Conservation (phyloP, 2,797 vertebrate species). For the Pristis pectinata region DNA sequence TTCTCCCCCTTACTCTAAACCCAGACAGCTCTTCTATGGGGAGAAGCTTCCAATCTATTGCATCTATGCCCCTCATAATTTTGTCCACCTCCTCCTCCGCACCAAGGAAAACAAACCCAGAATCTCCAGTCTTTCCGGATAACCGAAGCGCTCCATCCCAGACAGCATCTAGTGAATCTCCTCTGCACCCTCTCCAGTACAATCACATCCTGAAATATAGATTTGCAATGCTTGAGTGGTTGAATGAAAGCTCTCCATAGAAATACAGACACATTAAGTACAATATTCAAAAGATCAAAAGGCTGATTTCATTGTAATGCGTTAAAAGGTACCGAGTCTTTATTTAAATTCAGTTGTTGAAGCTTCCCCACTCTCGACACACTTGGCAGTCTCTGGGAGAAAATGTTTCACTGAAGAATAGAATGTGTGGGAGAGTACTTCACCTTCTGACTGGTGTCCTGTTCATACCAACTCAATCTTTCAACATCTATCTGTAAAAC, state of each 20-base stretch:
- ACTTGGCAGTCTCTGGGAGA: neutral
- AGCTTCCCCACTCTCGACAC: neutral
- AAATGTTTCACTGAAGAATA: neutral
- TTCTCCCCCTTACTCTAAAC: too few relatives aligned
- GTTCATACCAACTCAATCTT: neutral
- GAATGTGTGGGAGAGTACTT: neutral
- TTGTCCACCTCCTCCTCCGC: too few relatives aligned
- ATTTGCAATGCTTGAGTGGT: neutral
- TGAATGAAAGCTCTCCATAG: neutral
- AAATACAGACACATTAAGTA: neutral
- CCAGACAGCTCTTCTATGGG: too few relatives aligned
- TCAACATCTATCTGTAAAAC: neutral
- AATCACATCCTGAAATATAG: too few relatives aligned
- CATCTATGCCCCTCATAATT: too few relatives aligned
- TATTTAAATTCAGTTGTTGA: neutral
- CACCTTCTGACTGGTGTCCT: neutral
- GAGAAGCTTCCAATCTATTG: too few relatives aligned
- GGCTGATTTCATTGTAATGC: neutral
- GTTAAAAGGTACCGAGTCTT: neutral
- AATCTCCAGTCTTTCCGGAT: too few relatives aligned
- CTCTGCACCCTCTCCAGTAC: too few relatives aligned
- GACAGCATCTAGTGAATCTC: too few relatives aligned
- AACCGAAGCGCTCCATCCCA: too few relatives aligned
- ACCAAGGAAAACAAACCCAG: too few relatives aligned
- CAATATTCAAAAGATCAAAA: conserved; percentile 20